A percentile compares a stretch with the other conserved stretches of the same genome.
phyloP scores from a whole-genome alignment of 64 coral and sea anemone species.

The Dendrophyllia cribrosa region DNA sequence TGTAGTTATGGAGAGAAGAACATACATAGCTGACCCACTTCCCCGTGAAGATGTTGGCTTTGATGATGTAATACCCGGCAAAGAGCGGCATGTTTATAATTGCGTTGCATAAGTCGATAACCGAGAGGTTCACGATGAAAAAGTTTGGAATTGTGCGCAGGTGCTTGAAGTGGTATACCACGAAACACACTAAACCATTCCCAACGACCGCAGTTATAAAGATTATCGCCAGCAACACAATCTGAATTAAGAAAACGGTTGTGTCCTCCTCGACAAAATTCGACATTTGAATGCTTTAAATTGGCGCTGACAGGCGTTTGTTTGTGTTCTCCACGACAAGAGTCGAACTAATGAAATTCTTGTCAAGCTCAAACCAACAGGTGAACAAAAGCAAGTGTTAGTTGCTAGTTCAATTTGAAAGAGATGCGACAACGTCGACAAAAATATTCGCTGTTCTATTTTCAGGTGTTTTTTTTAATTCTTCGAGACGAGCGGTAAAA shows the following conservation, averaged over 20 bases:
- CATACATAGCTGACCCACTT: not conserved
- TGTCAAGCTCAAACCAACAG: no score
- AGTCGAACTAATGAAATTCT: no score
- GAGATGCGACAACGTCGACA: no score
- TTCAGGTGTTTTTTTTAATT: no score
- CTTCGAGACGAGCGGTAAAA: no score
- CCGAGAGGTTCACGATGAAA: constrained; percentile 45
- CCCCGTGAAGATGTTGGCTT: not conserved
- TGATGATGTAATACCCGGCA: constrained; percentile 2
- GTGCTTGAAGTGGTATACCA: not conserved
- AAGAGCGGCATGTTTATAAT: constrained; percentile 47
- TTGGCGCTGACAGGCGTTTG: no score
- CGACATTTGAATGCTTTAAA: not conserved
- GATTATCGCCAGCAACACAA: constrained; percentile 6
- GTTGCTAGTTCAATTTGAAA: no score
- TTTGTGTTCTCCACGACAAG: no score
- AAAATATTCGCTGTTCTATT: no score
- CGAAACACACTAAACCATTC: constrained; percentile 21
- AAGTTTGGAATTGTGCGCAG: constrained; percentile 33
- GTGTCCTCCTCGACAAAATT: not conserved
- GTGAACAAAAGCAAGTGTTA: no score
- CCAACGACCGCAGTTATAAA: constrained; percentile 19
- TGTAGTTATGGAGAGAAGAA: constrained; percentile 20
- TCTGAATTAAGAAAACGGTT: not conserved
- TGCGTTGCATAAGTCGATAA: constrained; percentile 27